These are phyloP conservation scores for Brachypalpus laphriformis DNA, from an alignment of 2,888 invertebrate species.

Conservation along the genomic window DNA sequence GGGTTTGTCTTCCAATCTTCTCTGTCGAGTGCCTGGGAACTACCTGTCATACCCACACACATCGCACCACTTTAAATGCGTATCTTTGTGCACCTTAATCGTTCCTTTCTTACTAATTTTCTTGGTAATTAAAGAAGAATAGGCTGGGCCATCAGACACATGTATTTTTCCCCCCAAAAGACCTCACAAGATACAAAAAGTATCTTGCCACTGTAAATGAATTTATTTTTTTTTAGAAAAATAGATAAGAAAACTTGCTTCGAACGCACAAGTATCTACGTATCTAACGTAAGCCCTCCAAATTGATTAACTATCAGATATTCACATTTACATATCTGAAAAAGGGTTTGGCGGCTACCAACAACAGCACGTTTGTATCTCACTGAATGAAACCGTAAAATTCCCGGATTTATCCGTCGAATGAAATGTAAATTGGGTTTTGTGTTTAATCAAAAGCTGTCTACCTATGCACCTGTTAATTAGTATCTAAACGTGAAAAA, in stretches of 20 bases:
- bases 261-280: conserved; percentile 10
- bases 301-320: conserved; percentile 47
- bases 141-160: conserved; percentile 40
- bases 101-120: background rate
- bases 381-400: conserved; percentile 44
- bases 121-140: conserved; percentile 41
- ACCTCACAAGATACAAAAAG: conserved; percentile 34
- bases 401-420: conserved; percentile 12
- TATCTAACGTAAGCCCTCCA: background rate
- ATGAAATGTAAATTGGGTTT: conserved; percentile 24
- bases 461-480: conserved; percentile 35
- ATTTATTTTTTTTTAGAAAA: conserved; percentile 6
- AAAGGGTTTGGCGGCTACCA: conserved; percentile 4
- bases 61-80: conserved; percentile 50
- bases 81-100: conserved; percentile 27
- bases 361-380: background rate
- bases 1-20: background rate
- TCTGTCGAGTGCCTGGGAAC: conserved; percentile 25
- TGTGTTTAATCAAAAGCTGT: conserved; percentile 9
- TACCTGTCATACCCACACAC: conserved; percentile 68
- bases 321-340: conserved; percentile 35
- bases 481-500: conserved; percentile 59
- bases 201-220: conserved; percentile 5
- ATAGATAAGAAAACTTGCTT: conserved; percentile 34
- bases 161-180: conserved; percentile 13